Conservation (phyloP, 2,113 vertebrate genomes). For the Sciurus niger region DNA sequence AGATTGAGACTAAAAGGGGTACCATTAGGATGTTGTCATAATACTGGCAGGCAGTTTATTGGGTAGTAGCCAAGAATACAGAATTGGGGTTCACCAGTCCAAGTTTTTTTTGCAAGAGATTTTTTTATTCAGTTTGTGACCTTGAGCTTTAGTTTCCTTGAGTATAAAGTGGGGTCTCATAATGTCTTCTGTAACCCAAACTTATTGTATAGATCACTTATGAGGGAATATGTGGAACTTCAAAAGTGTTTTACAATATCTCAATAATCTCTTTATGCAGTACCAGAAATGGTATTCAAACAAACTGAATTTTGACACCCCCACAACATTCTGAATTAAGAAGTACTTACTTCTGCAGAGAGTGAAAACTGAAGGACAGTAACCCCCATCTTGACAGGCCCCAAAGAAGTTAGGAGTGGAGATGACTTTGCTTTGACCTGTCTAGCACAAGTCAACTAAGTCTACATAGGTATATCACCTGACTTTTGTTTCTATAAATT, state of each 20-base stretch:
- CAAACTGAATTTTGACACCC: no score
- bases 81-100: neutral
- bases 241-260: neutral
- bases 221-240: neutral
- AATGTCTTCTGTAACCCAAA: neutral
- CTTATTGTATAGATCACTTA: neutral
- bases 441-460: no score
- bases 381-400: no score
- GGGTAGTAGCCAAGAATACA: neutral
- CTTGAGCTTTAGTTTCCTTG: neutral
- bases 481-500: no score
- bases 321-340: no score
- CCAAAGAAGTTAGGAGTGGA: no score
- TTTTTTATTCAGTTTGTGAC: neutral
- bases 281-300: neutral
- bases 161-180: neutral
- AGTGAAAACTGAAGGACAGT: no score
- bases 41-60: neutral
- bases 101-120: fast-evolving
- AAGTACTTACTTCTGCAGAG: no score
- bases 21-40: neutral
- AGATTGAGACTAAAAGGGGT: neutral
- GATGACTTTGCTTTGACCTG: no score
- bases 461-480: no score
- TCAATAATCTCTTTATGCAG: neutral